Evolutionary conservation across 2,113 vertebrate genomes (phyloP).

Genomic region (Microcebus murinus): DNA sequence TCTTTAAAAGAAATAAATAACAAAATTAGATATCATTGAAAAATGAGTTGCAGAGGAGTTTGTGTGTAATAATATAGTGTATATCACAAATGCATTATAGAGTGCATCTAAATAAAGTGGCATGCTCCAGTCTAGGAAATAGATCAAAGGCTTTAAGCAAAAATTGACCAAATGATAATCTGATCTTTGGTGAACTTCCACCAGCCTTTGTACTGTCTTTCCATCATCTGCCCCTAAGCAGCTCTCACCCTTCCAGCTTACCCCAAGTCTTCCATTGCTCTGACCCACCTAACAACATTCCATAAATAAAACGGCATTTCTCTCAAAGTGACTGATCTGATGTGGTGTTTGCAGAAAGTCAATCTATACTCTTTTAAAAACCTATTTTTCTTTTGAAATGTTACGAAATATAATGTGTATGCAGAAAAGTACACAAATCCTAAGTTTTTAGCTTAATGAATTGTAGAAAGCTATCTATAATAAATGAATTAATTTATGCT

Average conservation of each 20-base stretch:
- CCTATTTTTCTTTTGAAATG: neutral
- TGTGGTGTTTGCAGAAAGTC: neutral
- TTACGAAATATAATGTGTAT: neutral
- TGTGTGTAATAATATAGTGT: neutral
- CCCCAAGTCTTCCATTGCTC: neutral
- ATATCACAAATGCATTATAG: neutral
- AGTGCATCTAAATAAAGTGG: neutral
- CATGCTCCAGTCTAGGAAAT: neutral
- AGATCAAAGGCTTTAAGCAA: neutral
- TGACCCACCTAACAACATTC: neutral
- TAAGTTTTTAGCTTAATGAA: neutral
- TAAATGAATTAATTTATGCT: neutral
- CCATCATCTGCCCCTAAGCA: neutral
- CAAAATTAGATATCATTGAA: neutral
- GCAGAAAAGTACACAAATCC: neutral
- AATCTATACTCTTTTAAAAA: neutral
- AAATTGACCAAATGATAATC: neutral
- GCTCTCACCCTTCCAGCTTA: neutral
- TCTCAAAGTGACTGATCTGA: neutral
- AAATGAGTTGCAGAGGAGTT: neutral
- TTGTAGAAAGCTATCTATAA: neutral
- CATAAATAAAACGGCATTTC: neutral
- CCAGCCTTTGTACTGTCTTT: neutral
- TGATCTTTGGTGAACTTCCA: neutral
- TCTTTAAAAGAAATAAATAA: neutral